Conservation (phyloP, 2,888 invertebrate genomes). For the Trissoscelio sp. region DNA sequence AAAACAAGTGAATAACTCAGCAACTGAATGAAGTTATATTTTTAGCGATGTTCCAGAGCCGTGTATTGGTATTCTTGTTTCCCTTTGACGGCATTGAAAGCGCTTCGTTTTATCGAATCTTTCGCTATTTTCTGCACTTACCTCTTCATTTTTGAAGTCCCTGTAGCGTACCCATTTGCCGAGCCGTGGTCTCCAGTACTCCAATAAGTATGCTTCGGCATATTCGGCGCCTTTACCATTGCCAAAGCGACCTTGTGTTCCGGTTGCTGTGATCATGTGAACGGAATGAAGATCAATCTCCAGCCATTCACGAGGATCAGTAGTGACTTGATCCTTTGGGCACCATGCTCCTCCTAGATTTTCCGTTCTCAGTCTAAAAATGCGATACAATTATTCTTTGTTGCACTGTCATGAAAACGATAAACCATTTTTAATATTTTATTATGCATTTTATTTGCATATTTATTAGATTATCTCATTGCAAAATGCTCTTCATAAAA, state of each 20-base stretch:
- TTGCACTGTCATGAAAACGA: not conserved
- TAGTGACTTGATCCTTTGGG: conserved; percentile 86
- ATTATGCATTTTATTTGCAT: too few relatives aligned
- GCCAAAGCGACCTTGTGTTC: conserved; percentile 89
- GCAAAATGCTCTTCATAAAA: too few relatives aligned
- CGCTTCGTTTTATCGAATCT: conserved; percentile 57
- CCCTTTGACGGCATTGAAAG: conserved; percentile 38
- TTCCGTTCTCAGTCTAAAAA: conserved; percentile 86
- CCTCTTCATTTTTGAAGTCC: conserved; percentile 86
- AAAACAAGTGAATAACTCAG: conserved; percentile 8
- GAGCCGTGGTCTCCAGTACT: conserved; percentile 87
- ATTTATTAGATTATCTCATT: too few relatives aligned
- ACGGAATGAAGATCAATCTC: conserved; percentile 86
- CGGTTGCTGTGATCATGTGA: conserved; percentile 87
- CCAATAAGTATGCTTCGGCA: conserved; percentile 87
- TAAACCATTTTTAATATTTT: not conserved
- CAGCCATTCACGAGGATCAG: conserved; percentile 85
- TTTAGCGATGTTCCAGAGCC: conserved; percentile 11
- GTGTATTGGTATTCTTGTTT: conserved; percentile 38
- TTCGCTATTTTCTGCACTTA: conserved; percentile 77
- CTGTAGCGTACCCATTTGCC: conserved; percentile 87
- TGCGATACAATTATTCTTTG: not conserved
- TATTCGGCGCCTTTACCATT: conserved; percentile 89
- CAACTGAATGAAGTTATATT: conserved; percentile 11
- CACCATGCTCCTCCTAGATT: conserved; percentile 90